These are phyloP conservation scores for Botia kubotai DNA, from an alignment of 2,797 vertebrate species.

Conservation along the genomic window DNA sequence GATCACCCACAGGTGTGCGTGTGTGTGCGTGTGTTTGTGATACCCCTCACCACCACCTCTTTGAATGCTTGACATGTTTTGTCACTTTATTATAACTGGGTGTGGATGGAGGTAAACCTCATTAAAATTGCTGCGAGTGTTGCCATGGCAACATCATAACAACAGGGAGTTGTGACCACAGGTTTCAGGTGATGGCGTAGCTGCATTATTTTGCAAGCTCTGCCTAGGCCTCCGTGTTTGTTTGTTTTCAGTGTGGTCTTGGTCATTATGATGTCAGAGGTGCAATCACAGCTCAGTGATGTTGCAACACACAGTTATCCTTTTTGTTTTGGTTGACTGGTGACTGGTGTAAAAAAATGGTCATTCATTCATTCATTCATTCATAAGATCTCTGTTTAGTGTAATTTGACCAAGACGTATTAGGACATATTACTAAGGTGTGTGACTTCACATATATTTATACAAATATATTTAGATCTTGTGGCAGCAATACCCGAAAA, in stretches of 20 bases:
- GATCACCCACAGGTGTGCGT: not conserved
- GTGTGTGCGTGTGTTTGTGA: not conserved
- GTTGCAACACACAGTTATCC: not conserved
- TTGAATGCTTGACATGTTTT: constrained; percentile 13
- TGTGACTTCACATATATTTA: too few relatives aligned
- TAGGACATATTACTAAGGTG: not conserved
- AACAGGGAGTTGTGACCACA: not conserved
- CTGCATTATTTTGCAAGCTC: not conserved
- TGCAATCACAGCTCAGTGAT: not conserved
- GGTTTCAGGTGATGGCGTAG: constrained; percentile 2
- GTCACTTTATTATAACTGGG: constrained; percentile 38
- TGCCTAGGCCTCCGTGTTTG: not conserved
- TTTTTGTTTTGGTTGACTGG: not conserved
- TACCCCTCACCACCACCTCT: not conserved
- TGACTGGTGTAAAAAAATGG: not conserved
- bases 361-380: not conserved
- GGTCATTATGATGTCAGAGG: constrained; percentile 4
- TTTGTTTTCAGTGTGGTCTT: constrained; percentile 1
- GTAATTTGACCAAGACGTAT: not conserved
- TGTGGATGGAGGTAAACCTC: constrained; percentile 44
- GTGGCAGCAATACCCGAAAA: too few relatives aligned
- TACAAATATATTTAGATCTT: too few relatives aligned
- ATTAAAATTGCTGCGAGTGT: constrained; percentile 28
- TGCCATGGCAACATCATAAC: constrained; percentile 35
- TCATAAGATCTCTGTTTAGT: not conserved